Evolutionary conservation across 2,888 invertebrate genomes (phyloP).

Genomic region (Ariolimax columbianus): DNA sequence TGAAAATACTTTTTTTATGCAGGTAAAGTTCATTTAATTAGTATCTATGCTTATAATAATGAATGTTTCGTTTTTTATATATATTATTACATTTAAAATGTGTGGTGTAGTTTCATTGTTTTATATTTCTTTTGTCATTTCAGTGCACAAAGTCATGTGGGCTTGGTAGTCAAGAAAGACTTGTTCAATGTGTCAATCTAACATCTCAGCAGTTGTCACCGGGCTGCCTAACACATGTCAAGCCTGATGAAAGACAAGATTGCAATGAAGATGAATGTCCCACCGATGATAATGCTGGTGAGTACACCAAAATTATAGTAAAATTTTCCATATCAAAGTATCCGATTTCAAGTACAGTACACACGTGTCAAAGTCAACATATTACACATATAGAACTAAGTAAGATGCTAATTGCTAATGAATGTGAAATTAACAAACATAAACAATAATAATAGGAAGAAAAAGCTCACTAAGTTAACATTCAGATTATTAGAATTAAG

Average conservation of each 20-base stretch:
- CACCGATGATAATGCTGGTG: conserved; percentile 60
- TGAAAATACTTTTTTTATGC: too few relatives aligned
- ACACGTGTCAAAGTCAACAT: not conserved
- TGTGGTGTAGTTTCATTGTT: not conserved
- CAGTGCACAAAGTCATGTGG: conserved; percentile 79
- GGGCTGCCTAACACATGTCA: conserved; percentile 70
- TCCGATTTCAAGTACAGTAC: not conserved
- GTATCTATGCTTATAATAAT: too few relatives aligned
- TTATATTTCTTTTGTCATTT: conserved; percentile 30
- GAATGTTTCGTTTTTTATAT: too few relatives aligned
- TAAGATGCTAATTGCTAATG: too few relatives aligned
- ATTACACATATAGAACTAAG: not conserved
- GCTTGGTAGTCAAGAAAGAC: conserved; percentile 77
- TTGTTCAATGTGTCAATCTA: conserved; percentile 78
- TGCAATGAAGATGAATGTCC: conserved; percentile 77
- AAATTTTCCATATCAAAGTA: too few relatives aligned
- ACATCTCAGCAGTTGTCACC: conserved; percentile 72
- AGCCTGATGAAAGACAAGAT: conserved; percentile 73
- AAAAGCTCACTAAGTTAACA: too few relatives aligned
- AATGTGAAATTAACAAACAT: too few relatives aligned
- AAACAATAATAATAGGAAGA: too few relatives aligned
- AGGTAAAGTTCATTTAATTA: too few relatives aligned
- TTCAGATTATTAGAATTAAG: too few relatives aligned
- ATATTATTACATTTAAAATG: too few relatives aligned
- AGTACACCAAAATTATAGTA: too few relatives aligned